Percentiles rank a stretch among this genome's conserved stretches.
Conservation (phyloP, 2,888 invertebrate genomes). For the Crematogaster levior region DNA sequence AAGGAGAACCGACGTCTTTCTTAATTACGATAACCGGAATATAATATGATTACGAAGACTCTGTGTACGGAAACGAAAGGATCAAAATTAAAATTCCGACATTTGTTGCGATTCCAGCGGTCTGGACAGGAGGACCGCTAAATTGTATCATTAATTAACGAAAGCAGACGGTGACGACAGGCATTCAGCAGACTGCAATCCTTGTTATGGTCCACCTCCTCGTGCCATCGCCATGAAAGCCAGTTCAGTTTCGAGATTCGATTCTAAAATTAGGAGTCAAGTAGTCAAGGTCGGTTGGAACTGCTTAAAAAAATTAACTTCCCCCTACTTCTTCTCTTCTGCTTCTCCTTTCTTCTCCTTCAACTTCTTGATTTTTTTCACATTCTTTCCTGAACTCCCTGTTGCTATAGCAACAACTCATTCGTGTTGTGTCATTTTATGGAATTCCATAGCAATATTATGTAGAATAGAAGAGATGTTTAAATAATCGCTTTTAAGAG, state of each 20-base stretch:
- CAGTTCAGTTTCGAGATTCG: too few relatives aligned
- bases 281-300: constrained; percentile 75
- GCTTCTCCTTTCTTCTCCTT: constrained; percentile 15
- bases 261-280: constrained; percentile 79
- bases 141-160: too few relatives aligned
- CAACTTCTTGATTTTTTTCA: background rate
- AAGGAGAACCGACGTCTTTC: background rate
- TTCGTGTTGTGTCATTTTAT: background rate
- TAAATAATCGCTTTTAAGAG: constrained; percentile 22
- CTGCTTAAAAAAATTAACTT: constrained; percentile 74
- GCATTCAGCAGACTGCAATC: too few relatives aligned
- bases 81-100: too few relatives aligned
- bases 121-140: too few relatives aligned
- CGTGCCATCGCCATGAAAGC: too few relatives aligned
- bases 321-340: constrained; percentile 23
- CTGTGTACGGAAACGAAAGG: too few relatives aligned
- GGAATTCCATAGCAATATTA: background rate
- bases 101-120: too few relatives aligned
- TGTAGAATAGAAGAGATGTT: background rate
- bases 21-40: constrained; percentile 20
- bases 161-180: too few relatives aligned
- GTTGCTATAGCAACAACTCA: constrained; percentile 39
- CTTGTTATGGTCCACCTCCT: too few relatives aligned
- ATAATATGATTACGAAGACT: constrained; percentile 8
- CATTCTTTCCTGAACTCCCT: constrained; percentile 1